A percentile compares a stretch with the other conserved stretches of the same genome.
These are phyloP conservation scores for Sarcophaga rosellei DNA, from an alignment of 2,888 invertebrate species.

Conservation along the genomic window DNA sequence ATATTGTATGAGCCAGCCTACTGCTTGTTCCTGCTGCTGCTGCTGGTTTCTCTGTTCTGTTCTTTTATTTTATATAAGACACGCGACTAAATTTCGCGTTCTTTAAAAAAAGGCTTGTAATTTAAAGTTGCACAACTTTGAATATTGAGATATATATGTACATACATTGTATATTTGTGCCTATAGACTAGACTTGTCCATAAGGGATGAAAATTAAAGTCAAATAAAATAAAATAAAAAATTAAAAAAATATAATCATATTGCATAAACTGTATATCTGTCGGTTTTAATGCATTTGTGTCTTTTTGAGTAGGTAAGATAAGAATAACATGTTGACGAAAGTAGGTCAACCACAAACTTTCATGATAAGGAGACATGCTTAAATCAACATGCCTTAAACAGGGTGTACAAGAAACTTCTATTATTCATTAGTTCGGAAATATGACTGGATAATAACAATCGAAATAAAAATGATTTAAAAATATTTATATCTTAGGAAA, in stretches of 20 bases:
- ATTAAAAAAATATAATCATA: not conserved
- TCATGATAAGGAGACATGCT: not conserved
- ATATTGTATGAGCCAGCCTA: slow-evolving; percentile 24
- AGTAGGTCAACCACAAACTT: slow-evolving; percentile 15
- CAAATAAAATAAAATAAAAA: too few relatives aligned
- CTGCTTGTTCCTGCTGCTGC: not conserved
- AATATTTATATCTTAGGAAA: too few relatives aligned
- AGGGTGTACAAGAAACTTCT: too few relatives aligned
- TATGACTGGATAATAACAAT: too few relatives aligned
- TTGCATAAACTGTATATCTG: not conserved
- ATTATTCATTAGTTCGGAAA: too few relatives aligned
- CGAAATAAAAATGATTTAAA: too few relatives aligned
- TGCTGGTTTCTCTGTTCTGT: not conserved
- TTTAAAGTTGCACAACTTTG: slow-evolving; percentile 1
- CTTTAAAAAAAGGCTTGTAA: slow-evolving; percentile 16
- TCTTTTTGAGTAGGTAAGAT: too few relatives aligned
- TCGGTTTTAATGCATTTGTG: too few relatives aligned
- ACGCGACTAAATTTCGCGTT: slow-evolving; percentile 24
- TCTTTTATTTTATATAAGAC: not conserved
- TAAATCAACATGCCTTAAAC: too few relatives aligned
- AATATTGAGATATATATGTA: not conserved
- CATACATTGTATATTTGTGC: not conserved
- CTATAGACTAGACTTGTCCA: slow-evolving; percentile 6
- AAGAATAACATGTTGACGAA: not conserved
- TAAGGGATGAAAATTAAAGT: not conserved